These are phyloP conservation scores for Spisula solida DNA, from an alignment of 2,888 invertebrate genomes.

Conservation along the genomic window DNA sequence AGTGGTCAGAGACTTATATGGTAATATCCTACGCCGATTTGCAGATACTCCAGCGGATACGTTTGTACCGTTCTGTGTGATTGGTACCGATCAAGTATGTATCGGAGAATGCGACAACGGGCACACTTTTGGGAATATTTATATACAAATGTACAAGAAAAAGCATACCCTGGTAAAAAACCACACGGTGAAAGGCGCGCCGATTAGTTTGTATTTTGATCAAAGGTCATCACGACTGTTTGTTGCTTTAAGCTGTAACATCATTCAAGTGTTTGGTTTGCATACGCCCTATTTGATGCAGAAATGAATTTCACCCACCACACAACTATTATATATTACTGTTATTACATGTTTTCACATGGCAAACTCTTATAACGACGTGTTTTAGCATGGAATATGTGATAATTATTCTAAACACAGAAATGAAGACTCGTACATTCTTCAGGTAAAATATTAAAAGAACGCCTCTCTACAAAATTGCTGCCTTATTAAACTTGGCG, in stretches of 20 bases:
- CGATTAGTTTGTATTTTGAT: not conserved
- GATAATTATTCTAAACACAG: too few relatives aligned
- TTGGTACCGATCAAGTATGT: not conserved
- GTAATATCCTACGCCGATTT: not conserved
- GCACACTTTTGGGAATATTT: not conserved
- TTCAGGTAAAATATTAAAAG: too few relatives aligned
- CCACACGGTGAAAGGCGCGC: not conserved
- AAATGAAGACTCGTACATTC: too few relatives aligned
- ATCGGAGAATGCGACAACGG: not conserved
- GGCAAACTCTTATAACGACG: too few relatives aligned
- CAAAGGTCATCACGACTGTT: not conserved
- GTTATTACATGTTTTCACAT: too few relatives aligned
- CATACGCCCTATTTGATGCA: too few relatives aligned
- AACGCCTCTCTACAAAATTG: too few relatives aligned
- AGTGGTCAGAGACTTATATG: not conserved
- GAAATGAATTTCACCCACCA: too few relatives aligned
- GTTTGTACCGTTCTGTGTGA: not conserved
- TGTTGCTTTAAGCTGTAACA: not conserved
- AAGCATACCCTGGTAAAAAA: not conserved
- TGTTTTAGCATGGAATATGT: too few relatives aligned
- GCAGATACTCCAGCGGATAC: not conserved
- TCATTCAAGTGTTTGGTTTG: not conserved
- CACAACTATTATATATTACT: too few relatives aligned
- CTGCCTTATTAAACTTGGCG: too few relatives aligned
- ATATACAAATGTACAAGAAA: not conserved